A percentile compares a stretch with the other conserved stretches of the same genome.
These are phyloP conservation scores for Athene noctua DNA, from an alignment of 2,113 vertebrate genomes.

Conservation along the genomic window DNA sequence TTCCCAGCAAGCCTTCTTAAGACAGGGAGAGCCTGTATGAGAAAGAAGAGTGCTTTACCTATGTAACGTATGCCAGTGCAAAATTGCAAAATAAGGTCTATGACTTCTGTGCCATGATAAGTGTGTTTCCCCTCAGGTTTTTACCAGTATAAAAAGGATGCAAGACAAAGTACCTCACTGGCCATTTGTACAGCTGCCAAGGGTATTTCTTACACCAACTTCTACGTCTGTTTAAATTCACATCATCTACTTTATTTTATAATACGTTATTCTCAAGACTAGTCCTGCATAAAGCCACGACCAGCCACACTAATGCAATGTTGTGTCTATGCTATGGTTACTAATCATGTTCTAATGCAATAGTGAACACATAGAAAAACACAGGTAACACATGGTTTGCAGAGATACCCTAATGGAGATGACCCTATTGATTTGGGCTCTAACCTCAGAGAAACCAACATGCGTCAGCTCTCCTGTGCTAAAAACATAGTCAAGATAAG, in stretches of 20 bases:
- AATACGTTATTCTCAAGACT: not conserved
- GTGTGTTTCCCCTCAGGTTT: not conserved
- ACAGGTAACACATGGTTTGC: not conserved
- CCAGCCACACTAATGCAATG: not conserved
- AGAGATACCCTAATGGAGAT: not conserved
- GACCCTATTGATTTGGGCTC: not conserved
- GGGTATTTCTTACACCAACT: not conserved
- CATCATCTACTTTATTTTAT: not conserved
- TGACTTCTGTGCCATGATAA: rapidly evolving
- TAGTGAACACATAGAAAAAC: not conserved
- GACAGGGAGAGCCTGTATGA: not conserved
- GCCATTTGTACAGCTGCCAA: not conserved
- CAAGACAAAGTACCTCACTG: not conserved
- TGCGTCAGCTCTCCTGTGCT: not conserved
- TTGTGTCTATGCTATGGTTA: not conserved
- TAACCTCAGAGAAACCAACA: not conserved
- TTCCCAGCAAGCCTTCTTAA: not conserved
- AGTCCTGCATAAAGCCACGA: not conserved
- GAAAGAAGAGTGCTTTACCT: not conserved
- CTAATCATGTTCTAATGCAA: not conserved
- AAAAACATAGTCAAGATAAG: not conserved
- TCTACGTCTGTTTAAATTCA: not conserved
- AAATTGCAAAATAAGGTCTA: not conserved
- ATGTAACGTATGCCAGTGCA: not conserved
- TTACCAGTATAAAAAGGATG: not conserved